Base-by-base conservation (phyloP, 2,113 vertebrate species). In the Pao palembangensis region DNA sequence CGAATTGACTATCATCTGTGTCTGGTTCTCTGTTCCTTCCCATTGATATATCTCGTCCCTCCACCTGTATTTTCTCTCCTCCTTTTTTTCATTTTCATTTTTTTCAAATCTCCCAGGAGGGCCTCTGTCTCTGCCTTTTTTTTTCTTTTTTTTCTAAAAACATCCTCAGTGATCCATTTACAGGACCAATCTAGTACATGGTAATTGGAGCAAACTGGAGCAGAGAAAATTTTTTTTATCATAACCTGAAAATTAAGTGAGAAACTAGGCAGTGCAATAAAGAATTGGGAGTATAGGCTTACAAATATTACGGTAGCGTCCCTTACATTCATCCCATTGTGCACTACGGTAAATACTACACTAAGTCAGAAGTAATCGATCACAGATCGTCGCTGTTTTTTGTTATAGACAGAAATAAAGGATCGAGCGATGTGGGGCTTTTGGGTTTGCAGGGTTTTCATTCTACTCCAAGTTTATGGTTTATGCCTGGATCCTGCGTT, bases 351-450 rank as follows among this genome's bases (percentile, higher is more conserved):
- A 75, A 59, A 10, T 20, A 23, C 53, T 0, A 1, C 0, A 19
- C 11, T 58, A 81, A 88, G 87, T 4, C 84, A 53, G n/a, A 49
- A 87, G 38, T 49, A 88, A 10, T 28, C 14, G 84, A 80, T 25
- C 49, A 18, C 71, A 67, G 86, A 88, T 34, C 49, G 2, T 20
- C 0, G 42, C 62, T 50, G 66, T 73, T 61, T 73, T 63, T 20
- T 14, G 21, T n/a, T 10, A 12, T 51, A 83, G 83, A 58, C 82
- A 48, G 55, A 70, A 52, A 72, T 70, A 60, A 63, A 55, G 3
- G 73, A 84, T 63, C 2, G 10, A 38, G 4, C 49, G 51, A 91
- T 91, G 90, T 84, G 84, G 78, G 53, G 13, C 2, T 0, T 15
- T 12, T 64, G 77, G 55, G 23, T 85, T 41, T 63, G 77, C 54